These are phyloP conservation scores for Xestia c-nigrum DNA, from an alignment of 2,888 invertebrate genomes.

Conservation along the genomic window DNA sequence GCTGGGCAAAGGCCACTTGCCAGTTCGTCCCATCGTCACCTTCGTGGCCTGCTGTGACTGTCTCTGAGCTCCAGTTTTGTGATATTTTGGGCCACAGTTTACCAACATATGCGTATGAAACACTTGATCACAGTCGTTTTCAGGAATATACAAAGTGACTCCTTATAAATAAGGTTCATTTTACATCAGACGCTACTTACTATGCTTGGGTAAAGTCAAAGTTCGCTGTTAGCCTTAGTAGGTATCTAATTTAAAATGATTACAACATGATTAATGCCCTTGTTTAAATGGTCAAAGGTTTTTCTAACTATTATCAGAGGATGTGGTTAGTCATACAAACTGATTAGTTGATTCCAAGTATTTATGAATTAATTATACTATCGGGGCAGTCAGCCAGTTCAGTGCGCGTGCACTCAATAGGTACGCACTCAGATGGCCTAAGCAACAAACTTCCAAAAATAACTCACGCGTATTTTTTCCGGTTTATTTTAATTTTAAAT, in stretches of 20 bases:
- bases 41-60: neutral
- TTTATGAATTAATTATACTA: constrained; percentile 20
- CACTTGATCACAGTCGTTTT: neutral
- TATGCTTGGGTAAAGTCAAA: neutral
- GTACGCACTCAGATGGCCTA: constrained; percentile 19
- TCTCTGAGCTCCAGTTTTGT: neutral
- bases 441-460: neutral
- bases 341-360: constrained; percentile 24
- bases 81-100: neutral
- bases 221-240: neutral
- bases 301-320: constrained; percentile 24
- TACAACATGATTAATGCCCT: neutral
- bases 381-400: neutral
- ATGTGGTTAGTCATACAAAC: constrained; percentile 42
- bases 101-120: neutral
- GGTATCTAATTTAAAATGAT: neutral
- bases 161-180: neutral
- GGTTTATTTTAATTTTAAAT: neutral
- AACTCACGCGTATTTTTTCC: constrained; percentile 1
- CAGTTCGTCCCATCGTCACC: neutral
- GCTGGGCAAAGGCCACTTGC: no score
- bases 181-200: neutral
- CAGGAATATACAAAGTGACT: neutral
- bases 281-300: constrained; percentile 1
- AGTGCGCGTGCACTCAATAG: constrained; percentile 52